Conservation (phyloP, 2,888 invertebrate species). For the Drosophila robusta region DNA sequence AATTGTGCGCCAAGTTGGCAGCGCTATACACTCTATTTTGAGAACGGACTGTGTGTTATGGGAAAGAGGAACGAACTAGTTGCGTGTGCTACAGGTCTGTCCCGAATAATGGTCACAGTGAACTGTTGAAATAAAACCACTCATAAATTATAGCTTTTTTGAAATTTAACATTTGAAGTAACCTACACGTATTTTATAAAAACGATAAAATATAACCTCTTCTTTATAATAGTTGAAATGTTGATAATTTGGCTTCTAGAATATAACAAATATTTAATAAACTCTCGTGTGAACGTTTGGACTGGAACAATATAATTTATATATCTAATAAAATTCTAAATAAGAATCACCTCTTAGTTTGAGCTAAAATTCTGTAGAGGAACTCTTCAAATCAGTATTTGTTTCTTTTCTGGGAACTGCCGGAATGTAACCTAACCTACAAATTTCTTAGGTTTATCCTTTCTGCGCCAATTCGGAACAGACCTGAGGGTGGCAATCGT, state of each 20-base stretch:
- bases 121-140: neutral
- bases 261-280: too few relatives aligned
- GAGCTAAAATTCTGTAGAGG: neutral
- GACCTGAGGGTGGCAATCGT: neutral
- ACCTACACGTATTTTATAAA: too few relatives aligned
- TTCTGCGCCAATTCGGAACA: constrained; percentile 17
- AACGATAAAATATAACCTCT: too few relatives aligned
- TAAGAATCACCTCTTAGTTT: neutral
- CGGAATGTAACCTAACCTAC: too few relatives aligned
- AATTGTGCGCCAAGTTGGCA: constrained; percentile 33
- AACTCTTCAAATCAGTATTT: neutral
- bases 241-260: too few relatives aligned
- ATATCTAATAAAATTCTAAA: too few relatives aligned
- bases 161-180: too few relatives aligned
- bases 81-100: constrained; percentile 29
- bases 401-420: neutral
- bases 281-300: too few relatives aligned
- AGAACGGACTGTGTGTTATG: constrained; percentile 16
- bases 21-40: constrained; percentile 34
- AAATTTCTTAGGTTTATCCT: neutral
- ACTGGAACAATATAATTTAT: too few relatives aligned
- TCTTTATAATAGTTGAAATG: too few relatives aligned
- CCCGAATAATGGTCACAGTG: constrained; percentile 13
- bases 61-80: constrained; percentile 32
- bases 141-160: too few relatives aligned